phyloP scores from a whole-genome alignment of 2,113 vertebrate genomes.

The Esox niger region DNA sequence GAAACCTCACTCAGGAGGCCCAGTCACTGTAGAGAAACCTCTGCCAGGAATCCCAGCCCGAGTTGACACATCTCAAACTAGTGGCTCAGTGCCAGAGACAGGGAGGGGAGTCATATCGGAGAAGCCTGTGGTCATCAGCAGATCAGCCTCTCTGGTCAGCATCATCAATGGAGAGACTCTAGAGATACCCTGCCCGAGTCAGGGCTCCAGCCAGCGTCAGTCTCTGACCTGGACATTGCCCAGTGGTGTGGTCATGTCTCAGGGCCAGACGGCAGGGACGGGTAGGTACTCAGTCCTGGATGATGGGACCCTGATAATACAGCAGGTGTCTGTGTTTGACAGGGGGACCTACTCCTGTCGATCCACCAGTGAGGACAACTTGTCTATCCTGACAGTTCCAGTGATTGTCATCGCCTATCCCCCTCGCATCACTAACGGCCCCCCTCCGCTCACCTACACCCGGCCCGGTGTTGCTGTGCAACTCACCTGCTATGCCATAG shows the following conservation, averaged over 20 bases:
- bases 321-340: constrained; percentile 82
- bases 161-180: constrained; percentile 86
- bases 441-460: constrained; percentile 80
- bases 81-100: constrained; percentile 12
- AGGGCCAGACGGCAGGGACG: constrained; percentile 61
- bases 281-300: constrained; percentile 72
- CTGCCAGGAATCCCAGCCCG: neutral
- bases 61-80: constrained; percentile 4
- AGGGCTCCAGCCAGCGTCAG: neutral
- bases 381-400: constrained; percentile 71
- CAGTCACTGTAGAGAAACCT: constrained; percentile 11
- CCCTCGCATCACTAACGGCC: constrained; percentile 84
- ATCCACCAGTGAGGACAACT: constrained; percentile 61
- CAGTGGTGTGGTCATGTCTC: constrained; percentile 72
- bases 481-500: constrained; percentile 82
- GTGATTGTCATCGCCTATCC: constrained; percentile 94
- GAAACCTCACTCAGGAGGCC: neutral
- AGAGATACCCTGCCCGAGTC: constrained; percentile 73
- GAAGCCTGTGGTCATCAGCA: constrained; percentile 60
- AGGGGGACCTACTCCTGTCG: constrained; percentile 85
- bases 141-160: constrained; percentile 78
- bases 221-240: constrained; percentile 82
- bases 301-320: constrained; percentile 83
- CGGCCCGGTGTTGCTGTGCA: constrained; percentile 80
- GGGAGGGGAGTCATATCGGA: neutral